phyloP scores from a whole-genome alignment of 1,140 invertebrate genomes.

The Drosophila insularis region DNA sequence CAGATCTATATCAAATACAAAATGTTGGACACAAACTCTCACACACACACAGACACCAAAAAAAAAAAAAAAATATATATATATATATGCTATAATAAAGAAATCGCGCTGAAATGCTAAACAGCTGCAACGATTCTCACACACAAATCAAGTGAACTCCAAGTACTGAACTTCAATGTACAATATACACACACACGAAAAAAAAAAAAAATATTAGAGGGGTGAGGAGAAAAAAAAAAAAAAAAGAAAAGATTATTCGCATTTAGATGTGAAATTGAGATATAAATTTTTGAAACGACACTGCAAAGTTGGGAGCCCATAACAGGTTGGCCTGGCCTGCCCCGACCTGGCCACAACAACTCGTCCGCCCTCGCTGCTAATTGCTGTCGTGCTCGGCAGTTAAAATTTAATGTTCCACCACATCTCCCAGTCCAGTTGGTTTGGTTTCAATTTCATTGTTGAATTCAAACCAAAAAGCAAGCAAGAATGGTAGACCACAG shows the following conservation, averaged over 20 bases:
- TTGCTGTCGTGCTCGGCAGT: conserved; percentile 38
- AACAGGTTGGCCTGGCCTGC: conserved; percentile 10
- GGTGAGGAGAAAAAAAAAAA: conserved; percentile 22
- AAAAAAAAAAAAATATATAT: conserved; percentile 25
- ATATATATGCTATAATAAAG: conserved; percentile 28
- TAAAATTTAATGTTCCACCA: conserved; percentile 36
- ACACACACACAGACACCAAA: not conserved
- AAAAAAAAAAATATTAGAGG: not conserved
- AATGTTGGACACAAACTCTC: not conserved
- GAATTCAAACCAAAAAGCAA: conserved; percentile 25
- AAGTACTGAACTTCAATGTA: conserved; percentile 41
- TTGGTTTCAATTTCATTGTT: conserved; percentile 34
- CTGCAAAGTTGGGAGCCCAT: conserved; percentile 26
- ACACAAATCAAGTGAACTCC: conserved; percentile 76
- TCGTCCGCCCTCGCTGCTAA: conserved; percentile 29
- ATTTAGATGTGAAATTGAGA: conserved; percentile 81
- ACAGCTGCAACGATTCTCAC: conserved; percentile 74
- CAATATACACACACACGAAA: conserved; percentile 9
- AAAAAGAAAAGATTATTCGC: conserved; percentile 79
- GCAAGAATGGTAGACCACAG: conserved; percentile 47
- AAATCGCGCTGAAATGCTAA: conserved; percentile 64
- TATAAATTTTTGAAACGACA: conserved; percentile 81
- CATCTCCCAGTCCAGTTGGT: conserved; percentile 27
- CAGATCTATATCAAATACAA: conserved; percentile 32
- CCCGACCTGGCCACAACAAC: not conserved